Evolutionary conservation across 2,888 invertebrate species (phyloP).

Genomic region (Lymantria dispar): DNA sequence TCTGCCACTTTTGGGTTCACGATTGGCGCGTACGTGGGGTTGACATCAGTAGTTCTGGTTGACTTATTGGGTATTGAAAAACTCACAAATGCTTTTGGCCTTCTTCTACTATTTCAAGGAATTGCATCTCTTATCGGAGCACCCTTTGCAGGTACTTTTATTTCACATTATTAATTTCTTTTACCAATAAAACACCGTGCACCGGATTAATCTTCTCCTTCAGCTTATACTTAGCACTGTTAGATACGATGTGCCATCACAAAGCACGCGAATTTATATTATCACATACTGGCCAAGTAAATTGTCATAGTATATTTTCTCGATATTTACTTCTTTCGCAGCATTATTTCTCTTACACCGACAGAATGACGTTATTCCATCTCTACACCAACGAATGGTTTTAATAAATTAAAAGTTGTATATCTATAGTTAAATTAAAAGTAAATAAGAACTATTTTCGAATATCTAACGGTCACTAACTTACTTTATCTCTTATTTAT

Average conservation of each 20-base stretch:
- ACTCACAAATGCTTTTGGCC: slow-evolving; percentile 97
- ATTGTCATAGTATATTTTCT: not conserved
- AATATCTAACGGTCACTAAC: too few relatives aligned
- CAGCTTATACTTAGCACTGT: too few relatives aligned
- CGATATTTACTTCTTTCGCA: not conserved
- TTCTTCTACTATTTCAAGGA: slow-evolving; percentile 96
- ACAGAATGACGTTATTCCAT: too few relatives aligned
- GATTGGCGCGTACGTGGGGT: slow-evolving; percentile 97
- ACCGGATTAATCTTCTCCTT: not conserved
- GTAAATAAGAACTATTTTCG: too few relatives aligned
- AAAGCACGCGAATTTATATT: not conserved
- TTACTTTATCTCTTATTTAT: too few relatives aligned
- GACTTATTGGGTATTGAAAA: slow-evolving; percentile 96
- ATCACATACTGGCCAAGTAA: not conserved
- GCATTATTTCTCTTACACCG: too few relatives aligned
- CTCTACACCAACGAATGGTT: too few relatives aligned
- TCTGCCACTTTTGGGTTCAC: slow-evolving; percentile 93
- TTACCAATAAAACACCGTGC: not conserved
- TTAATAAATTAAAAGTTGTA: too few relatives aligned
- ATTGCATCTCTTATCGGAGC: slow-evolving; percentile 96
- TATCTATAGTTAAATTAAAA: too few relatives aligned
- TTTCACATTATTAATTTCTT: not conserved
- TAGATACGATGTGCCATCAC: not conserved
- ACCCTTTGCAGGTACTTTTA: slow-evolving; percentile 91
- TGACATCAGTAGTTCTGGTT: slow-evolving; percentile 97